Base-by-base conservation (phyloP, 1,140 invertebrate species). In the Leucophenga varia region DNA sequence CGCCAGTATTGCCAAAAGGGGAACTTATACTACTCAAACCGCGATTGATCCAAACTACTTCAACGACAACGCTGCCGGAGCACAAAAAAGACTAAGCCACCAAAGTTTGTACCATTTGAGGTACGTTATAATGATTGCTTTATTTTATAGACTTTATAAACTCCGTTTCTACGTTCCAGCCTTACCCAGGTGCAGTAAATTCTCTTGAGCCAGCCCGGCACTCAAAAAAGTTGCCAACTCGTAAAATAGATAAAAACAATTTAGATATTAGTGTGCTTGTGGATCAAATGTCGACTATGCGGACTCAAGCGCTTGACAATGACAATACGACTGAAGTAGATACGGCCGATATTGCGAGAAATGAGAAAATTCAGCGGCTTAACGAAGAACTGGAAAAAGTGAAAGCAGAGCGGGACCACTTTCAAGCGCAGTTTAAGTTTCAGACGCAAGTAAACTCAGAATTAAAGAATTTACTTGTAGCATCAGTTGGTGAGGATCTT, bases 401-500 rank as follows among this genome's bases (percentile, higher is more conserved):
- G 5, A 80, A 80, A 30, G 80, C 82, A 60, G 84, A 82, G 48
- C 84, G 86, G 46, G 75, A 77, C 55, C 80, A 84, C 56, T 77
- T 88, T 13, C 83, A 87, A 59, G 82, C 82, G 64, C 86, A 90
- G 53, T 77, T 88, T 3, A 87, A 84, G 58, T 86, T 86, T 65
- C 86, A 87, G 72, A 80, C 77, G 7, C 65, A 95, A 86, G 90
- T 96, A 1, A 96, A 96, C 79, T 84, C 87, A 47, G 93, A 96
- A 76, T 78, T 97, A 28, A 97, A 96, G 76, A 94, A 89, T 72
- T 82, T 97, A 69, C 72, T 97, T 25, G 91, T 97, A 2, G 93
- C 93, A 17, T 93, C 93, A 18, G 89, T 97, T 35, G 94, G 94
- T 13, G 93, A 96, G 78, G 94, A 97, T 79, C 78, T 96, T 32